A percentile compares a stretch with the other conserved stretches of the same genome.
Evolutionary conservation across 2,888 invertebrate genomes (phyloP).

Genomic region (Chydorus sphaericus): DNA sequence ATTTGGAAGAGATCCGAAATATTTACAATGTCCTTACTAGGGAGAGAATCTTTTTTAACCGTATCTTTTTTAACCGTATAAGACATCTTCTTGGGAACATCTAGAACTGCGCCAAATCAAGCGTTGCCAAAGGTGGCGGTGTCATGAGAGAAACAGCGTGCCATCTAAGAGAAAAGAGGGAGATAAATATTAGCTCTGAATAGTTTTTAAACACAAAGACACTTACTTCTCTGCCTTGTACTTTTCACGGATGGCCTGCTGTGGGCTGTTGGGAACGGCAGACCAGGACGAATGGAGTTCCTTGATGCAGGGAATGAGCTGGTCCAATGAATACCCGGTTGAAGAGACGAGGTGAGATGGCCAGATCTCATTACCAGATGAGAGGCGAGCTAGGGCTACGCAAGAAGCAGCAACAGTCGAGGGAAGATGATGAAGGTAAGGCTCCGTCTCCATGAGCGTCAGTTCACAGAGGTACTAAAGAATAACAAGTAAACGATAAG

Average conservation of each 20-base stretch:
- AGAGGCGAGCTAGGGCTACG: conserved; percentile 62
- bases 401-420: conserved; percentile 68
- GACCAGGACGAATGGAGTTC: conserved; percentile 53
- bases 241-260: conserved; percentile 79
- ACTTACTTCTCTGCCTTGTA: conserved; percentile 44
- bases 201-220: not conserved
- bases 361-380: conserved; percentile 47
- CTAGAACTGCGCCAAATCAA: not conserved
- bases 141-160: not conserved
- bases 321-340: conserved; percentile 49
- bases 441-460: conserved; percentile 71
- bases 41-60: too few relatives aligned
- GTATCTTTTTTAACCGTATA: too few relatives aligned
- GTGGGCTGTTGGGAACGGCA: conserved; percentile 47
- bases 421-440: conserved; percentile 56
- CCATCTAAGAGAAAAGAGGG: not conserved
- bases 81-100: too few relatives aligned
- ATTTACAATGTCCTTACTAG: conserved; percentile 1
- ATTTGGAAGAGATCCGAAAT: not conserved
- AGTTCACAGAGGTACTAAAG: conserved; percentile 65
- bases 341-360: conserved; percentile 43
- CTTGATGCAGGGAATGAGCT: conserved; percentile 50
- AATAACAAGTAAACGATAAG: not conserved
- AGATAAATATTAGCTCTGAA: not conserved
- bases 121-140: not conserved